phyloP scores from a whole-genome alignment of 2,113 vertebrate genomes.

The Odontophorus gujanensis region DNA sequence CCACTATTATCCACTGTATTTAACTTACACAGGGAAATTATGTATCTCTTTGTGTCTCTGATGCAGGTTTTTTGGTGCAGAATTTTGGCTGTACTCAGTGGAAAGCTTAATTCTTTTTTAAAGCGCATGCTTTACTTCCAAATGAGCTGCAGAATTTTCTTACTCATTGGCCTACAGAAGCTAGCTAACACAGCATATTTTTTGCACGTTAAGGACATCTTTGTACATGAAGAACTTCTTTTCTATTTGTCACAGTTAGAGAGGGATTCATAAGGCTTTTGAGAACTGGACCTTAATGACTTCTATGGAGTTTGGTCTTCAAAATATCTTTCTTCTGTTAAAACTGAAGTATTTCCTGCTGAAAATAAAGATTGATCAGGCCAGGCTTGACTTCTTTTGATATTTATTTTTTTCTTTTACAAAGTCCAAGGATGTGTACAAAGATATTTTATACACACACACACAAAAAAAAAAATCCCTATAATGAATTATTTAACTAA shows the following conservation, averaged over 20 bases:
- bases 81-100: conserved; percentile 32
- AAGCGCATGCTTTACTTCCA: neutral
- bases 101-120: neutral
- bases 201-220: neutral
- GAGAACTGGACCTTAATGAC: conserved; percentile 4
- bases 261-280: neutral
- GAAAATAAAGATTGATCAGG: conserved; percentile 51
- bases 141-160: neutral
- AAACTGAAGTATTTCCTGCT: conserved; percentile 9
- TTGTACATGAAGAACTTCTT: neutral
- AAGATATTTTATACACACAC: neutral
- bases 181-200: neutral
- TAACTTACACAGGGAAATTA: neutral
- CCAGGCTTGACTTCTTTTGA: conserved; percentile 16
- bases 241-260: neutral
- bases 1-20: neutral
- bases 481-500: neutral
- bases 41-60: neutral
- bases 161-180: neutral
- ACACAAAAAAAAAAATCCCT: neutral
- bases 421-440: neutral
- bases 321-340: neutral
- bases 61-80: neutral
- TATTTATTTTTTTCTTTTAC: conserved; percentile 34
- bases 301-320: neutral